A percentile compares a stretch with the other conserved stretches of the same genome.
These are phyloP conservation scores for Aythya baeri DNA, from an alignment of 2,113 vertebrate species.

Conservation along the genomic window DNA sequence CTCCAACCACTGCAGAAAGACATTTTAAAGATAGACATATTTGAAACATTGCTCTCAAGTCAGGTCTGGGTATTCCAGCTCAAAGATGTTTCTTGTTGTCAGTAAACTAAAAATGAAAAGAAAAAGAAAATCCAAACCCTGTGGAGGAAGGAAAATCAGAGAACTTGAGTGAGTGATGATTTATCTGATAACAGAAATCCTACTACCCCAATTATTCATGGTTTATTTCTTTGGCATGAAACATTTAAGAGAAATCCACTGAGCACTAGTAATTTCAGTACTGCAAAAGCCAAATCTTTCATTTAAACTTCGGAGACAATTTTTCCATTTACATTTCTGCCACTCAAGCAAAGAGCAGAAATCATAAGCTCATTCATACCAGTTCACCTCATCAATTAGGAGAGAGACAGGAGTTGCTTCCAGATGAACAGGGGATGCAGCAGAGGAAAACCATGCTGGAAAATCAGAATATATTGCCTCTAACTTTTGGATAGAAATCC, in stretches of 20 bases:
- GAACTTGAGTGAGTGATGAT: slow-evolving; percentile 14
- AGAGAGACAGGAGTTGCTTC: slow-evolving; percentile 32
- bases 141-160: not conserved
- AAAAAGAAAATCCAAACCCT: not conserved
- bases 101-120: slow-evolving; percentile 32
- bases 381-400: slow-evolving; percentile 55
- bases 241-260: slow-evolving; percentile 14
- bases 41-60: slow-evolving; percentile 10
- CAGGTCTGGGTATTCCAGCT: not conserved
- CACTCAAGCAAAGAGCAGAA: slow-evolving; percentile 50
- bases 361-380: slow-evolving; percentile 44
- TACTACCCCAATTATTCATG: not conserved
- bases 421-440: slow-evolving; percentile 45
- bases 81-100: slow-evolving; percentile 21
- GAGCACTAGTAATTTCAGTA: not conserved
- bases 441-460: slow-evolving; percentile 28
- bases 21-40: not conserved
- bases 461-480: slow-evolving; percentile 38
- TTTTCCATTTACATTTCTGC: slow-evolving; percentile 57
- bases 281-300: slow-evolving; percentile 12
- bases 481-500: not conserved
- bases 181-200: slow-evolving; percentile 45
- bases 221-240: slow-evolving; percentile 48
- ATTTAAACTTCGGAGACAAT: slow-evolving; percentile 49
- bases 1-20: not conserved